Evolutionary conservation across 2,113 vertebrate species (phyloP), one percentile per base, ranked within the genome.

Genomic region (Phocoena sinus): DNA sequence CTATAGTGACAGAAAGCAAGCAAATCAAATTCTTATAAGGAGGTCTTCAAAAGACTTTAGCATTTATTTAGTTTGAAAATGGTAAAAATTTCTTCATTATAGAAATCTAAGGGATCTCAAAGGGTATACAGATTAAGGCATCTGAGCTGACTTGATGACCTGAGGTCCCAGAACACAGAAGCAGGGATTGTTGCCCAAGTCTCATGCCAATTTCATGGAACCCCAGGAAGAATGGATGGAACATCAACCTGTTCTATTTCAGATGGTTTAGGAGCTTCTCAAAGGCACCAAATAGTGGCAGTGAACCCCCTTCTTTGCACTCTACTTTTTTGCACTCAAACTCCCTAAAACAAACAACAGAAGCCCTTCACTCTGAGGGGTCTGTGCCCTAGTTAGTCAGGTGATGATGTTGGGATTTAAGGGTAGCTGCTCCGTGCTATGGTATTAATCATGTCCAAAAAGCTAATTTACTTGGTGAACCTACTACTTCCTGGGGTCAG

Each of bases 1-100:
- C 99, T 99, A 81, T 56, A 96, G 62, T 73, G 50, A 92, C 62
- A 97, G 58, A 96, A 67, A 94, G 79, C n/a, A 79, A 60, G 62
- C 10, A 70, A 63, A 62, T 94, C 44, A 89, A 11, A 85, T 76
- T 79, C 81, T 73, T 70, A 80, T 76, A n/a, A 76, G 6, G 38
- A 13, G 10, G 11, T n/a, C 23, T 86, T 67, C 25, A 80, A 58
- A 86, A 71, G 47, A 65, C 20, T 36, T n/a, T 33, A 33, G 36
- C 36, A 36, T 36, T 47, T 50, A 95, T 12, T 81, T 53, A 74
- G 44, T 73, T 91, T 87, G 38, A 63, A 67, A 84, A 63, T 73
- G 38, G 23, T 80, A 62, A 67, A 8, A 73, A 50, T 65, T 85
- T 86, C 50, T 68, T 41, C 58, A 13, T 47, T 12, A 0, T 47